Base-by-base conservation (phyloP, 2,113 vertebrate species). In the Oreochromis spilurus region DNA sequence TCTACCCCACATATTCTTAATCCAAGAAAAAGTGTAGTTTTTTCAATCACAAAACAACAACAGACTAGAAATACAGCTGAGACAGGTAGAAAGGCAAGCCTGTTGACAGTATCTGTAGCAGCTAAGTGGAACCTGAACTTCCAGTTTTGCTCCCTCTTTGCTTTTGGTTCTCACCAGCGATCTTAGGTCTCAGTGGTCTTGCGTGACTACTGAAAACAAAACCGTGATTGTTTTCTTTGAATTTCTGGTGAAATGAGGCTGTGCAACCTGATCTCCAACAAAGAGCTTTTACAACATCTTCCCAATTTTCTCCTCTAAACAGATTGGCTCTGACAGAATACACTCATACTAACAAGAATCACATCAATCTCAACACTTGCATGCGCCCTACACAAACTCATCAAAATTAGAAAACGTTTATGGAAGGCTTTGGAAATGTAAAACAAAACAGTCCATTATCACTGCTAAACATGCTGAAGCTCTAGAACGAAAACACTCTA, bases 191-290 rank as follows among this genome's bases (percentile, higher is more conserved):
- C 92, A 90, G 92, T 88, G 89, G 94, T 95, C 94, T 93, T 93
- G 85, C 82, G 54, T 94, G 93, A 95, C 94, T 54, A 34, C 5
- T 54, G 90, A 83, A 92, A 95, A 97, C 96, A 97, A 96, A 95
- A 95, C 93, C 86, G 43, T 12, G 91, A 95, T 95, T 96, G 96
- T 97, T 94, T 92, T 94, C 90, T 93, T 89, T 86, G 82, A 92
- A 95, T 90, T 84, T 4, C 34, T 54, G 84, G 55, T 87, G 86
- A 96, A 94, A 93, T 85, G 93, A 93, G 93, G 92, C 79, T 17
- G 60, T 77, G 96, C 92, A 96, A 97, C 92, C 84, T 36, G 94
- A 97, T 92, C 93, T 84, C 70, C 40, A 86, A 92, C 86, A 86
- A 90, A 88, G 82, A 65, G 7, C 53, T 84, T 87, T 92, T 84